Evolutionary conservation across 2,797 vertebrate genomes (phyloP).

Genomic region (Manis crassicaudata): DNA sequence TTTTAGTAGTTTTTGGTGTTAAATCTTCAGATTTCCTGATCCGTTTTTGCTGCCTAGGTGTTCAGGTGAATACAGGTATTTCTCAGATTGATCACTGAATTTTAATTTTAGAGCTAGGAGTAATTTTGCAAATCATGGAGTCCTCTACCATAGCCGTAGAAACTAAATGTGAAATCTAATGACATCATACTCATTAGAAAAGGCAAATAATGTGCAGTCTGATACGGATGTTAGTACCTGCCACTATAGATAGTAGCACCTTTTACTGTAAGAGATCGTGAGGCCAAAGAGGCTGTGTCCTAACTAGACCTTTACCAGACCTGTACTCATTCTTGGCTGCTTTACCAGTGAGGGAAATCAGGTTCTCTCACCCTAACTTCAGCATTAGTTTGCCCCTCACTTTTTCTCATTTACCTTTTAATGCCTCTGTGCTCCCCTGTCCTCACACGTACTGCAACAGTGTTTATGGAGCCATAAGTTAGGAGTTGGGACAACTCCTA

Average conservation of each 20-base stretch:
- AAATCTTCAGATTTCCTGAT: constrained; percentile 4
- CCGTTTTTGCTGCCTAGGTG: background rate
- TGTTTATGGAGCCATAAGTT: background rate
- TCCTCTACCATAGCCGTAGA: background rate
- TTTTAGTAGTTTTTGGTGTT: constrained; percentile 26
- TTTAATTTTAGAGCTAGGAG: constrained; percentile 9
- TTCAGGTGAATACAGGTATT: background rate
- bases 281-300: background rate
- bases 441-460: background rate
- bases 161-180: background rate
- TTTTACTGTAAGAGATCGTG: background rate
- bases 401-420: background rate
- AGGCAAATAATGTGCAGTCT: background rate
- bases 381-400: background rate
- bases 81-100: background rate
- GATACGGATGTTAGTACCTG: background rate
- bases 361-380: background rate
- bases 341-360: background rate
- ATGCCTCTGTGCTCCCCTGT: background rate
- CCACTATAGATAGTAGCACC: background rate
- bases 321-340: background rate
- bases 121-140: background rate
- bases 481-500: background rate
- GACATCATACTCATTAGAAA: background rate
- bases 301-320: background rate